phyloP scores from a whole-genome alignment of 35 echinoderm and acorn worm species.

The Lytechinus variegatus region DNA sequence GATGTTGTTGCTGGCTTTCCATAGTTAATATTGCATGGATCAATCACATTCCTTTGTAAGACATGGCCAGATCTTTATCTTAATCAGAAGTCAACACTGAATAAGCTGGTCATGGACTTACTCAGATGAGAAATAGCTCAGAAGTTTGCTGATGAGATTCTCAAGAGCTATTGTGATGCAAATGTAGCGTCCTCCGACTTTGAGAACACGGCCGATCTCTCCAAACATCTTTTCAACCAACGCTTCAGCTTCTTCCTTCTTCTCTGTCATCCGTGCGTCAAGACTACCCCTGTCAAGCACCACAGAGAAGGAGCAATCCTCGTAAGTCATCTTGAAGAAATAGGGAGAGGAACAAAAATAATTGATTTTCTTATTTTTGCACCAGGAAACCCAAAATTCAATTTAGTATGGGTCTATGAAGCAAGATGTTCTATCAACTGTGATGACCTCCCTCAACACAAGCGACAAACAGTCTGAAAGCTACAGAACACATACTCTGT shows the following conservation, averaged over 20 bases:
- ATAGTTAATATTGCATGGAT: too few species aligned
- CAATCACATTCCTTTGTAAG: too few species aligned
- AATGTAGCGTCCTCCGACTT: conserved; percentile 82
- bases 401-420: too few species aligned
- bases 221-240: conserved; percentile 58
- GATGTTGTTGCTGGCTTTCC: too few species aligned
- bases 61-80: too few species aligned
- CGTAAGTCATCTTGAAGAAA: conserved; percentile 84
- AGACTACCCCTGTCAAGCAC: conserved; percentile 86
- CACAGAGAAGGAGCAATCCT: conserved; percentile 72
- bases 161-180: conserved; percentile 84
- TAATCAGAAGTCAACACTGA: too few species aligned
- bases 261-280: conserved; percentile 71
- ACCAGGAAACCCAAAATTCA: too few species aligned
- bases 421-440: too few species aligned
- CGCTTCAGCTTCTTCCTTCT: not conserved
- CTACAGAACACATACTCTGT: too few species aligned
- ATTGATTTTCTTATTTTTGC: too few species aligned
- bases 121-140: conserved; percentile 76
- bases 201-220: conserved; percentile 77
- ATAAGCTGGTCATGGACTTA: conserved; percentile 13
- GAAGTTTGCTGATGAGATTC: conserved; percentile 60
- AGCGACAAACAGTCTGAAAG: too few species aligned
- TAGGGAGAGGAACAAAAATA: not conserved
- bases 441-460: too few species aligned